Evolutionary conservation across 2,888 invertebrate species (phyloP).

Genomic region (Meghimatium bilineatum): DNA sequence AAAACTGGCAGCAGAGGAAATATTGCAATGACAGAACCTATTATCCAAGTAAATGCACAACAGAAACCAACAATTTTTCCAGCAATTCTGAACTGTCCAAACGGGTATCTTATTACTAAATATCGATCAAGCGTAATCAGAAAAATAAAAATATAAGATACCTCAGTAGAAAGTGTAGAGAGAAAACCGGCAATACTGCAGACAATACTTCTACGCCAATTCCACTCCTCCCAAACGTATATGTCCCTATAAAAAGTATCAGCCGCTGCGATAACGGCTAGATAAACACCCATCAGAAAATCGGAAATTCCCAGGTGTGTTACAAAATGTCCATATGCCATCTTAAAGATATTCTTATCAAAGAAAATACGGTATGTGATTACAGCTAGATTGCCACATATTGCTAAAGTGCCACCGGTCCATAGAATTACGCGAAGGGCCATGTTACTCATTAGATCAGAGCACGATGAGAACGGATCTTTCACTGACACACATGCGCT

Average conservation of each 20-base stretch:
- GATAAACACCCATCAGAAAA: constrained; percentile 60
- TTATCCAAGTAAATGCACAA: constrained; percentile 62
- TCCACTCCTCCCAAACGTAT: constrained; percentile 58
- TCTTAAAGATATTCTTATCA: constrained; percentile 55
- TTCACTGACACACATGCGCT: constrained; percentile 48
- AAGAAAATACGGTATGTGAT: constrained; percentile 53
- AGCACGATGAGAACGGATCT: constrained; percentile 59
- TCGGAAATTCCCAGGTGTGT: constrained; percentile 51
- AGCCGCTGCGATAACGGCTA: constrained; percentile 58
- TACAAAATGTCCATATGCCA: constrained; percentile 32
- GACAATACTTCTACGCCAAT: constrained; percentile 56
- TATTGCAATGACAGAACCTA: constrained; percentile 62
- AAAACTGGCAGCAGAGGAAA: constrained; percentile 66
- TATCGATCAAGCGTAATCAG: constrained; percentile 82
- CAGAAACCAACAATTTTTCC: constrained; percentile 56
- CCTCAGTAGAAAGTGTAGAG: constrained; percentile 79
- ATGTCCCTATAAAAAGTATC: constrained; percentile 56
- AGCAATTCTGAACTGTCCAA: constrained; percentile 72
- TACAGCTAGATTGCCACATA: constrained; percentile 56
- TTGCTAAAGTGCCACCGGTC: constrained; percentile 54
- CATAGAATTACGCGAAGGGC: constrained; percentile 54
- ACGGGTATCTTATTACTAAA: constrained; percentile 81
- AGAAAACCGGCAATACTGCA: constrained; percentile 60
- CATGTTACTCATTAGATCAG: constrained; percentile 56
- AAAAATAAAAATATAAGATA: constrained; percentile 81